Evolutionary conservation across 2,113 vertebrate genomes (phyloP).

Genomic region (Dicerorhinus sumatrensis): DNA sequence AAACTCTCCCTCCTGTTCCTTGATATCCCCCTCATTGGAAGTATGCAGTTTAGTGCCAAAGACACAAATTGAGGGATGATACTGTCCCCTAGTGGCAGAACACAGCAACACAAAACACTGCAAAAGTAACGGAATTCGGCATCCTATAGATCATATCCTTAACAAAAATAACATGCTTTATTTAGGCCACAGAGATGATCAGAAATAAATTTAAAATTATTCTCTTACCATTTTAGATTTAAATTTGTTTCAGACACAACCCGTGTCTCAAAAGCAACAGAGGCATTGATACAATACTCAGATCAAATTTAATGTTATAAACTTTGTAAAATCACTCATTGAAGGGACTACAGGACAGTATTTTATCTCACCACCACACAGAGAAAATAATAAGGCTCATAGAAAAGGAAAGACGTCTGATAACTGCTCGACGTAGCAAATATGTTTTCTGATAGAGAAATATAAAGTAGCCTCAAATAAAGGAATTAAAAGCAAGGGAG

Average conservation of each 20-base stretch:
- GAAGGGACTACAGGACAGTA: neutral
- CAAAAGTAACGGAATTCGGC: neutral
- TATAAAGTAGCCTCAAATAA: neutral
- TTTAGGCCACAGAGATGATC: neutral
- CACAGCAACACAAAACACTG: neutral
- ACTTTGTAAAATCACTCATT: neutral
- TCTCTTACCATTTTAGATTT: neutral
- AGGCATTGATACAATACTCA: neutral
- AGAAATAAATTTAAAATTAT: slow-evolving; percentile 11
- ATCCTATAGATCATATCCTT: neutral
- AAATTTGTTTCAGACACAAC: neutral
- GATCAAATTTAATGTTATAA: neutral
- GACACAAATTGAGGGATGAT: neutral
- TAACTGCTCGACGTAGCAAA: neutral
- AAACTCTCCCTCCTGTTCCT: neutral
- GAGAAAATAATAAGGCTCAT: neutral
- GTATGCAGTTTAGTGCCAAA: accelerated
- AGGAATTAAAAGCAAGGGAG: neutral
- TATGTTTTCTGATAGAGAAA: neutral
- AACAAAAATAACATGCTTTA: neutral
- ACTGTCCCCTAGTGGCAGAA: neutral
- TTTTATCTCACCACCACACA: neutral
- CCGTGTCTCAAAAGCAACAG: neutral
- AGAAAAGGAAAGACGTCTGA: neutral
- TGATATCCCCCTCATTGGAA: neutral